Base-by-base conservation (phyloP, 2,113 vertebrate genomes). In the Podocnemis expansa region DNA sequence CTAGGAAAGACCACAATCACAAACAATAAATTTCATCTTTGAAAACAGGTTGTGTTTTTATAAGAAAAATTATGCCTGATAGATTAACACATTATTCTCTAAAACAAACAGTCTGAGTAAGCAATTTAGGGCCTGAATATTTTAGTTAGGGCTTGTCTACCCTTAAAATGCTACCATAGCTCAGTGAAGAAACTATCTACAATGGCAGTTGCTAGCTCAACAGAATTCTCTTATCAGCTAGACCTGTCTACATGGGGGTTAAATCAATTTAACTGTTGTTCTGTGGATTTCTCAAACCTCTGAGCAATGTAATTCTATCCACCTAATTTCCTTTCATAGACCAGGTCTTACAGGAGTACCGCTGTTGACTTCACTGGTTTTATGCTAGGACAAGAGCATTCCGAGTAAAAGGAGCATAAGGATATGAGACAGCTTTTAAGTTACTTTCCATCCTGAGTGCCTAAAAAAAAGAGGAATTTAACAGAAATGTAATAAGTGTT, bases 1-100 rank as follows among this genome's bases (percentile, higher is more conserved):
- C 91, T 93, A 90, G 63, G 95, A 55, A 84, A 49, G n/a, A 90
- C 63, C 78, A 92, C 82, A 95, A 95, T 86, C 24, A 95, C 91
- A 95, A 93, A 88, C 41, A 93, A 17, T 80, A 93, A 91, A 89
- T 83, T 79, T 8, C 22, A 81, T 12, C 0, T 90, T 91, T 63
- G 89, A 89, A 78, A 96, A 91, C 25, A 56, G 91, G 24, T 24
- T 92, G 4, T 67, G 78, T 60, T 87, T 60, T 70, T 91, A 85
- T 70, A 1, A 90, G 52, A 81, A 82, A 55, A 51, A 31, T 34
- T 85, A 87, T 27, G 8, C 14, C 31, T 73, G 76, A 81, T 85
- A 80, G 85, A 92, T 96, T 91, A 67, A 93, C 49, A 83, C 55
- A 90, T 58, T 88, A 0, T 4, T 89, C 87, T 87, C 89, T 87